A percentile compares a stretch with the other conserved stretches of the same genome.
These are phyloP conservation scores for Rhopalosiphum nymphaeae DNA, from an alignment of 2,888 invertebrate species.

Conservation along the genomic window DNA sequence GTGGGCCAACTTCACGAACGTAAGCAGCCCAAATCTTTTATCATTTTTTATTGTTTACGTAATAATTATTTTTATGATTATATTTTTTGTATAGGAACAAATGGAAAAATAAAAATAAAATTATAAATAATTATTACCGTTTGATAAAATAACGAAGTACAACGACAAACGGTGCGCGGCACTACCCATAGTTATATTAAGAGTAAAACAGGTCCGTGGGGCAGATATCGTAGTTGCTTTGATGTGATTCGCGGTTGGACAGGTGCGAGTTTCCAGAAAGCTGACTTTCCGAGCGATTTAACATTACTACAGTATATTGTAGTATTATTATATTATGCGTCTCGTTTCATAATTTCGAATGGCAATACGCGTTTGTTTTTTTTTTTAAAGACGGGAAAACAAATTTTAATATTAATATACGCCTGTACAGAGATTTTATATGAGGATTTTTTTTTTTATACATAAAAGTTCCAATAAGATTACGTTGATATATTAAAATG, in stretches of 20 bases:
- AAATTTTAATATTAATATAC: not conserved
- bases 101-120: not conserved
- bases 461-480: not conserved
- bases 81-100: not conserved
- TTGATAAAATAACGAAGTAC: not conserved
- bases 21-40: no score
- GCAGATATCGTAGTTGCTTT: not conserved
- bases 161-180: not conserved
- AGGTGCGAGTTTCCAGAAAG: not conserved
- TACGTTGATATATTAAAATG: not conserved
- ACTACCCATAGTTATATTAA: not conserved
- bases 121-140: not conserved
- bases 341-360: not conserved
- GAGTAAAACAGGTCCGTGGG: not conserved
- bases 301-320: not conserved
- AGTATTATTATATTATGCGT: not conserved
- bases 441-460: not conserved
- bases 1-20: no score
- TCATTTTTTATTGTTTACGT: no score
- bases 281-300: not conserved
- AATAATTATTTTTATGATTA: not conserved
- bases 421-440: not conserved
- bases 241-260: not conserved
- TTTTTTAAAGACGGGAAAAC: not conserved
- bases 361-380: not conserved